These are phyloP conservation scores for Calameuta idolon DNA, from an alignment of 2,888 invertebrate species.

Conservation along the genomic window DNA sequence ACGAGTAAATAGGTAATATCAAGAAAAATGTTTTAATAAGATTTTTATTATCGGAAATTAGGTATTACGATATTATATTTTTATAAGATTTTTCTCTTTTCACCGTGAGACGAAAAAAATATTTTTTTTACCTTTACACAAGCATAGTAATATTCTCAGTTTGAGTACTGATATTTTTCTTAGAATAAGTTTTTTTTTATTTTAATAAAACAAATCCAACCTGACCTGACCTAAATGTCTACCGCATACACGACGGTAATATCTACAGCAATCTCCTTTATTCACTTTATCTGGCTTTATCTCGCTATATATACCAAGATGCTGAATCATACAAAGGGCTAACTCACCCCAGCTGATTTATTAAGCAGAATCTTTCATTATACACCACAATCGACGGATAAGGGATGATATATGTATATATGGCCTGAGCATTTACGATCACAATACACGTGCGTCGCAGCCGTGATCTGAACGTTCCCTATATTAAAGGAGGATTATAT, in stretches of 20 bases:
- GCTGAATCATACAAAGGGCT: neutral
- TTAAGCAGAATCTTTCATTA: neutral
- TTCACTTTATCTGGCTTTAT: neutral
- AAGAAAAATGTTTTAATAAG: neutral
- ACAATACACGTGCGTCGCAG: neutral
- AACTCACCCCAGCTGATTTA: neutral
- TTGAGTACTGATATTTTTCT: neutral
- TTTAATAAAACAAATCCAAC: neutral
- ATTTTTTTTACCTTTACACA: neutral
- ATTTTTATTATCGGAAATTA: neutral
- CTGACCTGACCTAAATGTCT: neutral
- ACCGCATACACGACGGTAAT: neutral
- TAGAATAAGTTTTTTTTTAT: neutral
- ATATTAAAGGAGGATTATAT: neutral
- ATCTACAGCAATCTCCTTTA: neutral
- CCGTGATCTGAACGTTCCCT: neutral
- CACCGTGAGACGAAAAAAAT: neutral
- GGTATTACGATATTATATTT: neutral
- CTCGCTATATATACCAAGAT: neutral
- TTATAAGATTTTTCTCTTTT: neutral
- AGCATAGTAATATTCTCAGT: neutral
- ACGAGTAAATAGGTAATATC: neutral
- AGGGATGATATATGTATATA: neutral
- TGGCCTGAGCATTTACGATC: neutral
- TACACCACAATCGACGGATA: neutral